phyloP scores from a whole-genome alignment of 2,888 invertebrate species.

The Chrysolina oricalcia region DNA sequence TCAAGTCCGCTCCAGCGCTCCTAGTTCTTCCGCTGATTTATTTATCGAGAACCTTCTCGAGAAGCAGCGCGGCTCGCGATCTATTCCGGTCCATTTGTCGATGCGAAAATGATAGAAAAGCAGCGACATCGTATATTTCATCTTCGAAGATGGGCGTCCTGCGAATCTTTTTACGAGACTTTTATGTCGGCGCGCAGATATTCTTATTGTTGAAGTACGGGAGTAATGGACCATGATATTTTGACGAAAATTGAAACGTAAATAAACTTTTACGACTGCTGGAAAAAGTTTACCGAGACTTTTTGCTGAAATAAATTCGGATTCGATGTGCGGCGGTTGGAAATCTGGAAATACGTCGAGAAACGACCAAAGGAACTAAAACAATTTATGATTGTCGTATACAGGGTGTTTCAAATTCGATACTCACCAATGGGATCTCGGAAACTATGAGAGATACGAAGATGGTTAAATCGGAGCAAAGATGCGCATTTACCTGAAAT shows the following conservation, averaged over 20 bases:
- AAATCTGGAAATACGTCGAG: not conserved
- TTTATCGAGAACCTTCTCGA: constrained; percentile 37
- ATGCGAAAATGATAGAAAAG: constrained; percentile 62
- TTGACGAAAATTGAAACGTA: constrained; percentile 71
- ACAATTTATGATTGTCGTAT: too few species aligned
- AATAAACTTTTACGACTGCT: constrained; percentile 69
- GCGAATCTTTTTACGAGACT: constrained; percentile 68
- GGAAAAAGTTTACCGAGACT: constrained; percentile 15
- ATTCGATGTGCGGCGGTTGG: constrained; percentile 6
- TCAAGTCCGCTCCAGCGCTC: constrained; percentile 2
- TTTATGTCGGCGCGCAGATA: constrained; percentile 68
- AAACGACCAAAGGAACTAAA: not conserved
- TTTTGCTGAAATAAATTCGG: constrained; percentile 11
- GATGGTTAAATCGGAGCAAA: too few species aligned
- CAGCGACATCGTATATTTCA: constrained; percentile 66
- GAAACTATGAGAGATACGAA: too few species aligned
- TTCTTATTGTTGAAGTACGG: constrained; percentile 66
- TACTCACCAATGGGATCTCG: too few species aligned
- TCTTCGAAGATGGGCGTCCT: constrained; percentile 67
- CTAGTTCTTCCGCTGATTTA: constrained; percentile 29
- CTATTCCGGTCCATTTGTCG: constrained; percentile 69
- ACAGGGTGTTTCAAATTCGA: too few species aligned
- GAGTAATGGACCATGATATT: constrained; percentile 71
- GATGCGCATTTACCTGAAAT: too few species aligned
- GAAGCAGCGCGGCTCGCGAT: constrained; percentile 44